Conservation (phyloP, 2,888 invertebrate species). For the Tromatobia lineatoria region DNA sequence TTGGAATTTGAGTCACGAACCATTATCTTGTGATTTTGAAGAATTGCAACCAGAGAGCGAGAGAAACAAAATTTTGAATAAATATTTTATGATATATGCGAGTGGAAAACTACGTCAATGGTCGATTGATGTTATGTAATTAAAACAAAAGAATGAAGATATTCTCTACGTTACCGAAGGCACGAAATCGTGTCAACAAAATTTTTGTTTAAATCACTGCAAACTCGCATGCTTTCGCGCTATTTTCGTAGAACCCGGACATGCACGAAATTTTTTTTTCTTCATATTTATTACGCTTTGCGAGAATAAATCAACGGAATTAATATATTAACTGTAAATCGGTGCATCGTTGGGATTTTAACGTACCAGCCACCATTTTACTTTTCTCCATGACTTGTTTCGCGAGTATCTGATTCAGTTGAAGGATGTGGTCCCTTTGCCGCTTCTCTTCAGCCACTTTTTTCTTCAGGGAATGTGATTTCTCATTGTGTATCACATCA, state of each 20-base stretch:
- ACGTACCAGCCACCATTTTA: constrained; percentile 97
- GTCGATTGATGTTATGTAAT: constrained; percentile 32
- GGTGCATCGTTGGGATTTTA: constrained; percentile 8
- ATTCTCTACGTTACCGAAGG: neutral
- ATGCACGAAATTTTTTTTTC: constrained; percentile 27
- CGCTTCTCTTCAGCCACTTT: constrained; percentile 94
- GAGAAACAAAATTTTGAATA: constrained; percentile 13
- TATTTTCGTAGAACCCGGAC: neutral
- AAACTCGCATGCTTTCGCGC: constrained; percentile 43
- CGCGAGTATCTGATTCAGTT: constrained; percentile 96
- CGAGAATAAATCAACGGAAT: constrained; percentile 58
- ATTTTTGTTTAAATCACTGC: constrained; percentile 11
- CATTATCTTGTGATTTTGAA: neutral
- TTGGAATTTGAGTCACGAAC: neutral
- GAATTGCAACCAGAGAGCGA: constrained; percentile 10
- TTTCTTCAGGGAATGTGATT: constrained; percentile 87
- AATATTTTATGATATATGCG: constrained; percentile 23
- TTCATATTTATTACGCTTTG: constrained; percentile 34
- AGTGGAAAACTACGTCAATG: constrained; percentile 13
- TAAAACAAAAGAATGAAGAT: neutral
- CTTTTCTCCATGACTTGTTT: constrained; percentile 98
- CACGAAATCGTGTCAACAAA: constrained; percentile 16
- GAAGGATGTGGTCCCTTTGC: constrained; percentile 95
- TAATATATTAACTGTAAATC: constrained; percentile 21
- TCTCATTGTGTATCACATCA: constrained; percentile 77